Evolutionary conservation across 2,797 vertebrate species (phyloP).

Genomic region (Etheostoma perlongum): DNA sequence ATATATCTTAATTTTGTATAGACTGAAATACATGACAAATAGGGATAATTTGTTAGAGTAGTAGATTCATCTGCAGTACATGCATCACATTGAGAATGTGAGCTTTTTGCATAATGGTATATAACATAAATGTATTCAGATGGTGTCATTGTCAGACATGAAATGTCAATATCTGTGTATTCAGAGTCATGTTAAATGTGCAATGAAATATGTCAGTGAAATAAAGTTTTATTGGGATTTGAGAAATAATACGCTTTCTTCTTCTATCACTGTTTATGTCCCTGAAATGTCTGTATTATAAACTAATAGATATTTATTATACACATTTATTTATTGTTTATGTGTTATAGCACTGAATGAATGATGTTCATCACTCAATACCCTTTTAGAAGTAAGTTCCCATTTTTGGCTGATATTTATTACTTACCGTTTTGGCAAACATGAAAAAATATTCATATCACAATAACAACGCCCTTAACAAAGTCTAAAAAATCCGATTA

Average conservation of each 20-base stretch:
- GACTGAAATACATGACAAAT: conserved; percentile 38
- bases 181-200: conserved; percentile 69
- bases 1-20: conserved; percentile 70
- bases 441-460: neutral
- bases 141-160: conserved; percentile 58
- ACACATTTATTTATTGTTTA: neutral
- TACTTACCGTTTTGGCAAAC: neutral
- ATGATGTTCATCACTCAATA: neutral
- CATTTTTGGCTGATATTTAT: too few species aligned
- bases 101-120: conserved; percentile 53
- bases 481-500: neutral
- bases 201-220: conserved; percentile 47
- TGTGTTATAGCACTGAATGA: neutral
- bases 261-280: neutral
- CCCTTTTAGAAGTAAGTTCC: too few species aligned
- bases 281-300: neutral
- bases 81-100: conserved; percentile 64
- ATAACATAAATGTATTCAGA: conserved; percentile 42
- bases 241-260: conserved; percentile 46
- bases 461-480: neutral
- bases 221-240: conserved; percentile 70
- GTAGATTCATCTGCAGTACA: conserved; percentile 50
- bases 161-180: conserved; percentile 65
- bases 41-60: conserved; percentile 55
- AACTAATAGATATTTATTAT: too few species aligned